phyloP scores from a whole-genome alignment of 2,113 vertebrate genomes.

The Scopus umbretta region DNA sequence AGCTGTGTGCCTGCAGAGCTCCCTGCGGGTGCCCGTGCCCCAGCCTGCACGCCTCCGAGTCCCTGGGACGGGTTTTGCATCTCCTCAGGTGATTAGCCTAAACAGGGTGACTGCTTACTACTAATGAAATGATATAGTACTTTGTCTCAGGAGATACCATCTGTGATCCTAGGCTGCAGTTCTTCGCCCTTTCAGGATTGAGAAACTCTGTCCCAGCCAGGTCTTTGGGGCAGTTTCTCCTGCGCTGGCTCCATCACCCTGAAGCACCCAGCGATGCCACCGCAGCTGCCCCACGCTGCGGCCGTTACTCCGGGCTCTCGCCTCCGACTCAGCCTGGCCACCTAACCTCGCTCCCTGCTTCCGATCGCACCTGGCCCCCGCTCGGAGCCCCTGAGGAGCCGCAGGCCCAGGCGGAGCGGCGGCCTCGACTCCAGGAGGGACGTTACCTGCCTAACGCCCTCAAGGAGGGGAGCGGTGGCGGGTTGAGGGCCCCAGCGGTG shows the following conservation, averaged over 20 bases:
- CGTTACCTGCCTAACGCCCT: fast-evolving
- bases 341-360: no score
- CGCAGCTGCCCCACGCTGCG: fast-evolving
- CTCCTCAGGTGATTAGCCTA: background rate
- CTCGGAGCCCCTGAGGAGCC: background rate
- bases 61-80: background rate
- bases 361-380: fast-evolving
- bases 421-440: background rate
- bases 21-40: no score
- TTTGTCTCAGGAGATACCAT: background rate
- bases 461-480: fast-evolving
- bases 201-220: fast-evolving
- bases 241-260: no score
- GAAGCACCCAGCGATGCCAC: no score
- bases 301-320: no score
- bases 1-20: background rate
- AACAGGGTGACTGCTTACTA: no score
- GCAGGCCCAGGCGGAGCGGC: fast-evolving
- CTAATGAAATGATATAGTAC: background rate
- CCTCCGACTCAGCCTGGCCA: background rate
- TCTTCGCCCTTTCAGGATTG: background rate
- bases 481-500: fast-evolving
- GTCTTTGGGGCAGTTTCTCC: background rate
- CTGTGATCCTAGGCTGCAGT: background rate
- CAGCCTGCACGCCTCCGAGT: fast-evolving